Conservation (phyloP, 2,113 vertebrate genomes). For the Rallus limicola region DNA sequence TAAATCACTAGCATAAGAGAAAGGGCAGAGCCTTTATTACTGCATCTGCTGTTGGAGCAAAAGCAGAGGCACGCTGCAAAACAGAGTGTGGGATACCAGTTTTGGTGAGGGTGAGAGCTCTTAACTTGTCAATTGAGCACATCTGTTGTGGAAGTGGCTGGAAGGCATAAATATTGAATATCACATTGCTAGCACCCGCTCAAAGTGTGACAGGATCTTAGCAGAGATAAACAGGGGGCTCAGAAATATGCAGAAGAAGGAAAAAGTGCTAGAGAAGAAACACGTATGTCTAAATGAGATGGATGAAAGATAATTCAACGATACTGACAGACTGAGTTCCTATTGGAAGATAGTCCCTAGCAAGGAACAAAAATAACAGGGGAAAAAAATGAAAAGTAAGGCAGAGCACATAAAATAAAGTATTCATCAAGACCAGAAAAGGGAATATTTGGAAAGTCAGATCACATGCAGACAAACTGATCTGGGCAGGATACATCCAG, state of each 20-base stretch:
- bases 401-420: background rate
- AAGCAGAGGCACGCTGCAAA: background rate
- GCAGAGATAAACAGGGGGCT: background rate
- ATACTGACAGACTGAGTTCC: background rate
- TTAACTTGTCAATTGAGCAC: background rate
- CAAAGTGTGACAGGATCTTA: background rate
- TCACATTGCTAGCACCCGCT: background rate
- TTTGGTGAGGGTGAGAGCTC: background rate
- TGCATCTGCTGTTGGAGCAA: background rate
- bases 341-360: background rate
- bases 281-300: background rate
- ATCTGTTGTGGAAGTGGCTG: background rate
- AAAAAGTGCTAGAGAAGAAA: background rate
- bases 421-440: background rate
- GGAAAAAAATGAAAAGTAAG: background rate
- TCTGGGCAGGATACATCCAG: background rate
- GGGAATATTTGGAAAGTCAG: background rate
- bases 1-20: rapidly evolving
- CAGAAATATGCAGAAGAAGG: background rate
- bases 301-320: background rate
- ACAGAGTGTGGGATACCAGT: background rate
- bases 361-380: conserved; percentile 7
- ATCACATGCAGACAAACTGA: background rate
- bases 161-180: conserved; percentile 31
- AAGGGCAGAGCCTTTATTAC: background rate